Conservation (phyloP, 2,888 invertebrate species). For the Vanessa cardui region DNA sequence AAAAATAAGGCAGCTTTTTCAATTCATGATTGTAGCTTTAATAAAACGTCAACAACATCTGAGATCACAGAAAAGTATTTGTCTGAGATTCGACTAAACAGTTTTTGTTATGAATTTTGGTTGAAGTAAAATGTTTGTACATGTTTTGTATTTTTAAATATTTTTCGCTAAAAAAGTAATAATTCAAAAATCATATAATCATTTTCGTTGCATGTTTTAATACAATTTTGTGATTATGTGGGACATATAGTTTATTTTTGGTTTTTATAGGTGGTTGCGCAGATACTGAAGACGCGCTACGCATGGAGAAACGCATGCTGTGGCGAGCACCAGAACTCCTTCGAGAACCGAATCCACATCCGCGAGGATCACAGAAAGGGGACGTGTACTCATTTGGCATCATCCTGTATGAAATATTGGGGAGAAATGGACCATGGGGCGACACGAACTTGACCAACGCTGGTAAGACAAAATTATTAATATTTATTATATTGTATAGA, state of each 20-base stretch:
- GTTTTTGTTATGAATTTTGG: too few relatives aligned
- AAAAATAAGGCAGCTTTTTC: too few relatives aligned
- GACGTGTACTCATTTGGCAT: slow-evolving; percentile 93
- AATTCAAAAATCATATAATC: too few relatives aligned
- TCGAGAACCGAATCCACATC: slow-evolving; percentile 80
- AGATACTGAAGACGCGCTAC: slow-evolving; percentile 81
- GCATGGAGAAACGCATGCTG: slow-evolving; percentile 81
- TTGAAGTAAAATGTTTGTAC: too few relatives aligned
- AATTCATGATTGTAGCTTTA: too few relatives aligned
- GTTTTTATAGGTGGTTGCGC: slow-evolving; percentile 79
- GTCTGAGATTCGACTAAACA: too few relatives aligned
- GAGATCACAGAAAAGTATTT: too few relatives aligned
- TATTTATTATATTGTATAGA: neutral
- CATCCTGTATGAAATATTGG: slow-evolving; percentile 92
- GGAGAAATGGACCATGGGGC: slow-evolving; percentile 92
- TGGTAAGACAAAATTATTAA: slow-evolving; percentile 72
- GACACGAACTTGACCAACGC: slow-evolving; percentile 83
- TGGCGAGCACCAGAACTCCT: slow-evolving; percentile 91
- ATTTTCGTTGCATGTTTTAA: too few relatives aligned
- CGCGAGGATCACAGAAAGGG: slow-evolving; percentile 91
- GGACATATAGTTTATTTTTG: too few relatives aligned
- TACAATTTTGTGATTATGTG: neutral
- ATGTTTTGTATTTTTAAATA: too few relatives aligned
- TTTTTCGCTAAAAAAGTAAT: too few relatives aligned
- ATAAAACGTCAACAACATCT: too few relatives aligned